These are phyloP conservation scores for Liasis olivaceus DNA, from an alignment of 2,797 vertebrate genomes.

Conservation along the genomic window DNA sequence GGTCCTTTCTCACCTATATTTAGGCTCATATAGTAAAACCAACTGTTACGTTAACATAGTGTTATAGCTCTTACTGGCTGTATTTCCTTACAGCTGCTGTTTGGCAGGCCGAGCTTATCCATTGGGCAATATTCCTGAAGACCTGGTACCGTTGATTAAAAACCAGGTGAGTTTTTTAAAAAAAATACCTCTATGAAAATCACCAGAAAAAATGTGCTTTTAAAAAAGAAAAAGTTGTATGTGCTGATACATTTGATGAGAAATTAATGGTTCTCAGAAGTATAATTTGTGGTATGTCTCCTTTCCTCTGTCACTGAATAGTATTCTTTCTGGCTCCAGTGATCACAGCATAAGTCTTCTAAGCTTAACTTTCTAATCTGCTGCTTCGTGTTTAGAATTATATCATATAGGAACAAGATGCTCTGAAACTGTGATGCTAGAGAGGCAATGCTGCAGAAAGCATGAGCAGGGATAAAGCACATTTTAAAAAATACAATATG, in stretches of 20 bases:
- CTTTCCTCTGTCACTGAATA: background rate
- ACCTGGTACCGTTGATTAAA: conserved; percentile 93
- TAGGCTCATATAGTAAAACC: background rate
- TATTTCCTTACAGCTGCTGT: conserved; percentile 81
- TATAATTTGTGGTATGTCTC: background rate
- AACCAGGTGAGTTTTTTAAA: conserved; percentile 81
- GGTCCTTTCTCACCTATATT: background rate
- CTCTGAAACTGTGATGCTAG: background rate
- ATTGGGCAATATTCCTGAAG: conserved; percentile 92
- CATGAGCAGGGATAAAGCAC: background rate
- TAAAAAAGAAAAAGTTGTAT: background rate
- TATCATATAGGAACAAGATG: background rate
- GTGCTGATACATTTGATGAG: background rate
- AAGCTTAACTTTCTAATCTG: background rate
- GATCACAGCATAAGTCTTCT: background rate
- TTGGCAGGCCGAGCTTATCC: conserved; percentile 95
- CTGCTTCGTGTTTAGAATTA: background rate
- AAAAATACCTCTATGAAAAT: background rate
- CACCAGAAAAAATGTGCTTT: background rate
- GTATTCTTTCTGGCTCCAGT: background rate
- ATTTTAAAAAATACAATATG: background rate
- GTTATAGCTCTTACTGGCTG: background rate
- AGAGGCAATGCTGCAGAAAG: background rate
- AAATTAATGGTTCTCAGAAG: background rate
- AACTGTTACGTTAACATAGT: background rate